These are phyloP conservation scores for Zoanthus sansibaricus DNA, from an alignment of 92 coral and sea anemone genomes.

Conservation along the genomic window DNA sequence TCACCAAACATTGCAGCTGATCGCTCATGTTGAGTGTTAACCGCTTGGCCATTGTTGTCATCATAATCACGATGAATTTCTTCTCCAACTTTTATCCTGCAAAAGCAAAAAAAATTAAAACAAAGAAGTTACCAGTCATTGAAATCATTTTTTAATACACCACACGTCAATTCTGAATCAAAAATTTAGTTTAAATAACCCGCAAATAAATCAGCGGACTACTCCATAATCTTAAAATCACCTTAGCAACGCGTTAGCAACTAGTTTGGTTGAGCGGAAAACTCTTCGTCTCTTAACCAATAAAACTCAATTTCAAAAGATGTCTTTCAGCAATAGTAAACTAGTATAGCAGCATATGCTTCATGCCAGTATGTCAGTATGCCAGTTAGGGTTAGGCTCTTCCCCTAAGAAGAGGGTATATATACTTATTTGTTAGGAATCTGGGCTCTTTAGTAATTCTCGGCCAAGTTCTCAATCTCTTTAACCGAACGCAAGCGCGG, in stretches of 20 bases:
- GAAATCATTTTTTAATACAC: neutral
- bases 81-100: conserved; percentile 65
- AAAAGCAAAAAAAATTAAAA: neutral
- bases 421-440: too few relatives aligned
- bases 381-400: too few relatives aligned
- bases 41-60: neutral
- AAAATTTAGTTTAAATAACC: too few relatives aligned
- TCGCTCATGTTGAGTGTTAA: conserved; percentile 8
- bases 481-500: too few relatives aligned
- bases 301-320: neutral
- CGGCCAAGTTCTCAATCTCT: too few relatives aligned
- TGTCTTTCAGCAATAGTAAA: neutral
- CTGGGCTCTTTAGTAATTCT: too few relatives aligned
- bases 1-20: conserved; percentile 53
- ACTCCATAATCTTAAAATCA: too few relatives aligned
- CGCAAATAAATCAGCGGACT: too few relatives aligned
- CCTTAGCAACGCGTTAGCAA: too few relatives aligned
- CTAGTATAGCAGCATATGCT: neutral
- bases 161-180: neutral
- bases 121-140: neutral
- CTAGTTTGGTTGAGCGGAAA: neutral
- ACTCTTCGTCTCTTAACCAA: neutral
- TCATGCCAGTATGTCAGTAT: too few relatives aligned
- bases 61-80: conserved; percentile 65
- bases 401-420: too few relatives aligned